Base-by-base conservation (phyloP, 2,888 invertebrate species). In the Drosophila flavopinicola region DNA sequence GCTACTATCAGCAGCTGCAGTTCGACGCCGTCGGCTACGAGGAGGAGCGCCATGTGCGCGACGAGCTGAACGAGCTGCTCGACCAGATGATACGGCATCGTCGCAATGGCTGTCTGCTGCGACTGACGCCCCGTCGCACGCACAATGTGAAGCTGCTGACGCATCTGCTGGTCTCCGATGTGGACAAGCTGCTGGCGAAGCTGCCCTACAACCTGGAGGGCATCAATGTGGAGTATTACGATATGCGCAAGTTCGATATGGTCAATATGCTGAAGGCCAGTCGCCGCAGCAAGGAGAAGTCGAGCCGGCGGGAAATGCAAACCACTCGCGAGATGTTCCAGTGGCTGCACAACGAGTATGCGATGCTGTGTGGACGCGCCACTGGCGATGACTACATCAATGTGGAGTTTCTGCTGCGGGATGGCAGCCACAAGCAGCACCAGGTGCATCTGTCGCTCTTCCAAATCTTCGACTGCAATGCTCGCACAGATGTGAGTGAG, bases 191-290 rank as follows among this genome's bases (percentile, higher is more conserved):
- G 2, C 45, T 88, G 53, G 29, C 35, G 9, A 32, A 44, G 7
- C 1, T 70, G 32, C 65, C 68, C 0, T 73, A 45, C 15, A 77
- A 66, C 5, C 33, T 87, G 0, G 48, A 57, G 2, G 30, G 23
- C 20, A 74, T 87, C 15, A 66, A 64, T 38, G 53, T 88, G n/a
- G 87, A 88, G 41, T 88, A 85, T 45, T 80, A 67, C 23, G 88
- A 88, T 60, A 64, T 88, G 38, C 78, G 83, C 3, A 88, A 88
- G 37, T 88, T 87, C 23, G 88, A 88, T n/a, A 76, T 88, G 73
- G 39, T 83, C 4, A 88, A 87, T 24, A 65, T 88, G 69, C 37
- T 88, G 15, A 58, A 9, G 3, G 20, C 25, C n/a, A n/a, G n/a
- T 1, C 42, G 47, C 23, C 70, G 59, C 0, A 24, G 30, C n/a